A percentile compares a stretch with the other conserved stretches of the same genome.
Evolutionary conservation across 1,140 invertebrate species (phyloP).

Genomic region (Drosophila sulfurigaster): DNA sequence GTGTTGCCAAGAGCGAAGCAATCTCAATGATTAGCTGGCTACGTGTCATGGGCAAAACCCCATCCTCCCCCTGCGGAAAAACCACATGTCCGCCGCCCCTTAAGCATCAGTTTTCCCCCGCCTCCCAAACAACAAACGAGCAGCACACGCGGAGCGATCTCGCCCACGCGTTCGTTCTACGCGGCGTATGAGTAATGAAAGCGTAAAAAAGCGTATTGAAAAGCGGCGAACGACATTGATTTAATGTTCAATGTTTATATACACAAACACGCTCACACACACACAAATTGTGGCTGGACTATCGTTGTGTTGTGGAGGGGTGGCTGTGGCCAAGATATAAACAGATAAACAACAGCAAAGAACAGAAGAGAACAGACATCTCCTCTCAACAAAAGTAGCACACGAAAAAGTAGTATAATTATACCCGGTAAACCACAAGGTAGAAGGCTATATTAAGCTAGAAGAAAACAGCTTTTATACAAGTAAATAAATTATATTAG

Average conservation of each 20-base stretch:
- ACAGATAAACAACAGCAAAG: conserved; percentile 2
- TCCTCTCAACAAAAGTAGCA: conserved; percentile 20
- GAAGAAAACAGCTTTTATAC: no score
- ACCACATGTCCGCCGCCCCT: not conserved
- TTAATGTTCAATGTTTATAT: conserved; percentile 75
- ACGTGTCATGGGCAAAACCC: conserved; percentile 57
- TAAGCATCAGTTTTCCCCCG: not conserved
- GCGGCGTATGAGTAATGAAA: conserved; percentile 75
- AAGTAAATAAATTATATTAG: no score
- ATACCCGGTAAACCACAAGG: no score
- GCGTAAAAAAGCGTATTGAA: conserved; percentile 51
- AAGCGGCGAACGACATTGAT: conserved; percentile 74
- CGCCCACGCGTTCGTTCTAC: conserved; percentile 40
- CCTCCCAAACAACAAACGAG: not conserved
- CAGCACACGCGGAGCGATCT: conserved; percentile 36
- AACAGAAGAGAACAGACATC: not conserved
- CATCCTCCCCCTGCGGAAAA: not conserved
- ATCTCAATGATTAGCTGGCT: not conserved
- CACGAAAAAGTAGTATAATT: conserved; percentile 25
- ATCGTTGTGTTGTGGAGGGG: conserved; percentile 11
- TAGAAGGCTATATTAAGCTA: no score
- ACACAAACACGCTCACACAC: not conserved
- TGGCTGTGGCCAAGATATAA: conserved; percentile 24
- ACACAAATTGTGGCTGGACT: conserved; percentile 16
- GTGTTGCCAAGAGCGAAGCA: conserved; percentile 34